Evolutionary conservation across 2,888 invertebrate genomes (phyloP).

Genomic region (Hydraecia micacea): DNA sequence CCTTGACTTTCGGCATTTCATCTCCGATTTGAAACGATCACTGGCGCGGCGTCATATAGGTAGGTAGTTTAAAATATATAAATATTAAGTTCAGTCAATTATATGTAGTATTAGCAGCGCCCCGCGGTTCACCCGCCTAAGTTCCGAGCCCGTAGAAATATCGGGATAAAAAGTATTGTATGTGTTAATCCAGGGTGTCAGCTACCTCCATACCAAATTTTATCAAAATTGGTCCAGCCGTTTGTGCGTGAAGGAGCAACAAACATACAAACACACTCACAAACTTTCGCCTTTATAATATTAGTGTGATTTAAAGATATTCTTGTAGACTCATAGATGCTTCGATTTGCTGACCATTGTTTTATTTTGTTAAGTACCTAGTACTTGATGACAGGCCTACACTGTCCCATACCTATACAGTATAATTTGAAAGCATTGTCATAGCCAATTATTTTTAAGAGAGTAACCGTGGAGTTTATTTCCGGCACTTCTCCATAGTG

Average conservation of each 20-base stretch:
- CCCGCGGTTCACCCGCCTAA: no score
- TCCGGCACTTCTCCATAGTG: neutral
- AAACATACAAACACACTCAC: no score
- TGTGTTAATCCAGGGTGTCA: no score
- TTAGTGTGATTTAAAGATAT: neutral
- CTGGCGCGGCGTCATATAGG: neutral
- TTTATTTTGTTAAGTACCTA: neutral
- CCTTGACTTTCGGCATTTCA: constrained; percentile 14
- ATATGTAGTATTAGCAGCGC: neutral
- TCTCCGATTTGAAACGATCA: neutral
- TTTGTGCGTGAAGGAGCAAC: no score
- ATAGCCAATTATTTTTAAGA: neutral
- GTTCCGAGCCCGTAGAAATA: no score
- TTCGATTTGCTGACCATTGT: neutral
- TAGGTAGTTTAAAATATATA: neutral
- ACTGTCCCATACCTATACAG: neutral
- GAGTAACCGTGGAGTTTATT: no score
- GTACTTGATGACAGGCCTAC: neutral
- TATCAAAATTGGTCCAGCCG: no score
- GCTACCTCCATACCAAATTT: no score
- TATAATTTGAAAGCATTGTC: neutral
- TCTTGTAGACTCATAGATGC: neutral
- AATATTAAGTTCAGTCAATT: neutral
- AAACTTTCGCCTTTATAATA: no score
- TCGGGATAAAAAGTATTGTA: no score